Evolutionary conservation across 2,888 invertebrate genomes (phyloP), one percentile per base, ranked within the genome.

Genomic region (Lycia hirtaria): DNA sequence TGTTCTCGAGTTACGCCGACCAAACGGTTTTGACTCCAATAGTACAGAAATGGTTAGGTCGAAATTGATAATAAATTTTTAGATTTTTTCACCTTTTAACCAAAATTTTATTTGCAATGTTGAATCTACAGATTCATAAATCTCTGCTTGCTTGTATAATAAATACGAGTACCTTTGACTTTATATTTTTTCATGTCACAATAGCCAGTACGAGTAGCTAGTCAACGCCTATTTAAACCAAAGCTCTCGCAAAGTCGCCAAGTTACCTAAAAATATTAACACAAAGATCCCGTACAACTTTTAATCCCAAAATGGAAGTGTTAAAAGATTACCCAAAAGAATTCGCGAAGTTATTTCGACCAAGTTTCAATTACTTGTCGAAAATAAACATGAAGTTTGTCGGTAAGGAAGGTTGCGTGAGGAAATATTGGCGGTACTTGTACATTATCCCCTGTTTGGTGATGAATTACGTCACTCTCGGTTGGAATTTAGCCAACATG

Each of bases 281-380:
- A 35, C 47, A 35, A 35, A 35, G 22, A 33, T 22, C 45, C 30
- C 14, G 10, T 33, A 37, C 14, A 17, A 45, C 51, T 48, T 60
- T 52, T 49, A 58, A 58, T 60, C 44, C 41, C 45, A 60, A 56
- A 60, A 62, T 62, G 60, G 65, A 60, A 60, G 60, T 60, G 51
- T 58, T 73, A 51, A 65, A 70, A 53, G 40, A 69, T 59, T 72
- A 70, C 54, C 73, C 77, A 1, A 60, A 69, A 59, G 76, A 78
- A 54, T 78, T 67, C 28, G 51, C 59, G 0, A 68, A 66, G 33
- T 56, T 64, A 3, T 72, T 76, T 24, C 44, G 40, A 22, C 50
- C 56, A 32, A 67, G 74, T 64, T 62, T 75, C 37, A 24, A 33
- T 24, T 57, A 65, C 22, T 64, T 79, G 53, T 61, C 61, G 28